These are phyloP conservation scores for Astreopora myriophthalma DNA, from an alignment of 64 coral and sea anemone genomes.

Conservation along the genomic window DNA sequence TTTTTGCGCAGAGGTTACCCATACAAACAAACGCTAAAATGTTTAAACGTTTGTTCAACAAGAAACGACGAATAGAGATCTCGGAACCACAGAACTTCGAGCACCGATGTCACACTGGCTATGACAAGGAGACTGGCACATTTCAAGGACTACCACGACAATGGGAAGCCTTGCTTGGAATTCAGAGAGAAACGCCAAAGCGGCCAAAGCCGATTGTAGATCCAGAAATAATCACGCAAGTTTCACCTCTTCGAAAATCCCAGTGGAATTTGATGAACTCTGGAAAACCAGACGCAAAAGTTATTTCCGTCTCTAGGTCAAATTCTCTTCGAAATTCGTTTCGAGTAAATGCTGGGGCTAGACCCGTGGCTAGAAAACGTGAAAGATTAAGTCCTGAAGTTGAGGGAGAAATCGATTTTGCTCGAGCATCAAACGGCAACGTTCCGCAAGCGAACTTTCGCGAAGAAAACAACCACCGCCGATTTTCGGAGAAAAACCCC, in stretches of 20 bases:
- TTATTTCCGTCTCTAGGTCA: constrained; percentile 83
- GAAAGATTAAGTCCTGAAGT: constrained; percentile 19
- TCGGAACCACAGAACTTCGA: constrained; percentile 86
- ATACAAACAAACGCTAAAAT: constrained; percentile 27
- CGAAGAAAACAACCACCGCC: neutral
- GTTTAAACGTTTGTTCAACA: constrained; percentile 88
- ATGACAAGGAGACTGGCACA: constrained; percentile 45
- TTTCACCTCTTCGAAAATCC: constrained; percentile 85
- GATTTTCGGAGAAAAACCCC: constrained; percentile 25
- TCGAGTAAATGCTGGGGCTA: constrained; percentile 30
- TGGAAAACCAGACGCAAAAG: constrained; percentile 26
- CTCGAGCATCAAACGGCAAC: neutral
- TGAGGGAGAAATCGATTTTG: neutral
- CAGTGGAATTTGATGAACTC: constrained; percentile 72
- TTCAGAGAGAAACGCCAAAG: constrained; percentile 46
- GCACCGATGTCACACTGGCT: constrained; percentile 93
- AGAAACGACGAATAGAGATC: constrained; percentile 79
- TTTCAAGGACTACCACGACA: constrained; percentile 87
- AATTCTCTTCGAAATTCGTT: constrained; percentile 94
- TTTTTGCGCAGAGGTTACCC: neutral
- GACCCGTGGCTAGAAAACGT: constrained; percentile 30
- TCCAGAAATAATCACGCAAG: constrained; percentile 91
- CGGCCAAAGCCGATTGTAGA: constrained; percentile 85
- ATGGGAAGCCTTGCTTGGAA: constrained; percentile 83
- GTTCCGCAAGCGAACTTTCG: neutral